These are phyloP conservation scores for Amphibalanus amphitrite DNA, from an alignment of 1,140 invertebrate genomes.

Conservation along the genomic window DNA sequence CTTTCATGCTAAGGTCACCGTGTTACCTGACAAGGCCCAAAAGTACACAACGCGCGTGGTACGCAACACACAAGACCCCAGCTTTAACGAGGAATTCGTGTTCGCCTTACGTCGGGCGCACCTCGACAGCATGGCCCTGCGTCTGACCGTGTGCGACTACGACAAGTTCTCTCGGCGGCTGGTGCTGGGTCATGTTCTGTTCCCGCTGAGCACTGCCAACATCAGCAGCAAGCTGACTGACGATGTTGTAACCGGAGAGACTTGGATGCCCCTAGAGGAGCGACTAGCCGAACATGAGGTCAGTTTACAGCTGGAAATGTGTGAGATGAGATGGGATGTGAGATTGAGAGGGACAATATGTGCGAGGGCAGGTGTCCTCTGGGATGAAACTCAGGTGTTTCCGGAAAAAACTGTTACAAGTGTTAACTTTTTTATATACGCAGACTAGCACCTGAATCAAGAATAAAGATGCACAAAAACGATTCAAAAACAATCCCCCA, in stretches of 20 bases:
- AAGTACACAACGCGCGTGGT: background rate
- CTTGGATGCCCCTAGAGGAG: background rate
- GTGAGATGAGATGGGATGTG: too few species aligned
- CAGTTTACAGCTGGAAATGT: too few species aligned
- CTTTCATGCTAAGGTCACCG: background rate
- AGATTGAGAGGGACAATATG: too few species aligned
- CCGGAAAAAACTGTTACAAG: too few species aligned
- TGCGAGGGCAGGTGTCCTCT: too few species aligned
- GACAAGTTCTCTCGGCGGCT: constrained; percentile 23
- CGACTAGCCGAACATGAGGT: too few species aligned
- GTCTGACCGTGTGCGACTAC: constrained; percentile 22
- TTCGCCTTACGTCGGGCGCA: constrained; percentile 20
- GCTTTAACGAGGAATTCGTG: constrained; percentile 23
- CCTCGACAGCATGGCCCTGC: constrained; percentile 20
- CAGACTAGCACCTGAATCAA: too few species aligned
- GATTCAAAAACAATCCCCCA: too few species aligned
- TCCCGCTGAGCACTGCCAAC: constrained; percentile 16
- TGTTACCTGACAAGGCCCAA: background rate
- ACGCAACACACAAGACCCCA: constrained; percentile 22
- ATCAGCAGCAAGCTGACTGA: constrained; percentile 7
- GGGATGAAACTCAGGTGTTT: too few species aligned
- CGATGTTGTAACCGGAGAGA: background rate
- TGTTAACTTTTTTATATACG: too few species aligned
- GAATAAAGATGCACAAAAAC: too few species aligned
- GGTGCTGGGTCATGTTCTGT: constrained; percentile 22